Conservation (phyloP, 2,888 invertebrate genomes). For the Drosophila engyochracea region DNA sequence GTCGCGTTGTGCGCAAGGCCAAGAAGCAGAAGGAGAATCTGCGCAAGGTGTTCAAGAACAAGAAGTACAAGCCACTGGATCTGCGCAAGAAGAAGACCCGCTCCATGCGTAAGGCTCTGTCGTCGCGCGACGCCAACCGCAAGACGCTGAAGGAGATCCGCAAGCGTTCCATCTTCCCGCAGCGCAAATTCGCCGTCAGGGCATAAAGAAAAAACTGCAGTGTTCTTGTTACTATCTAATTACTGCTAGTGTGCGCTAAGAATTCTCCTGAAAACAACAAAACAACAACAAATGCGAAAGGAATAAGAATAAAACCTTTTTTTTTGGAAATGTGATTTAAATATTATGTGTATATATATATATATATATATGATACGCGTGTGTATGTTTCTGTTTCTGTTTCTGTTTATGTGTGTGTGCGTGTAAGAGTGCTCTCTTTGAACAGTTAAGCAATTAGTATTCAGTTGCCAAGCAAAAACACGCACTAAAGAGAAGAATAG, state of each 20-base stretch:
- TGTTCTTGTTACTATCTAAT: constrained; percentile 30
- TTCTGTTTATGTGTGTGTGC: neutral
- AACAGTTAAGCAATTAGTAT: neutral
- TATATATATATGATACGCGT: neutral
- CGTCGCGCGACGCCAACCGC: constrained; percentile 92
- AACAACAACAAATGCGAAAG: constrained; percentile 31
- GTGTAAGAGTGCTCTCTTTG: neutral
- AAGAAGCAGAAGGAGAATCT: constrained; percentile 99
- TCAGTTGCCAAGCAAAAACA: neutral
- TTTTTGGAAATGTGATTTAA: constrained; percentile 64
- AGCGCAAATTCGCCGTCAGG: constrained; percentile 97
- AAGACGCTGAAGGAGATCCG: constrained; percentile 96
- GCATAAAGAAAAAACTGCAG: constrained; percentile 88
- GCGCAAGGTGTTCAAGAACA: constrained; percentile 96
- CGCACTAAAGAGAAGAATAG: too few species aligned
- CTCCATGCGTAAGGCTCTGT: constrained; percentile 96
- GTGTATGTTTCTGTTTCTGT: constrained; percentile 18
- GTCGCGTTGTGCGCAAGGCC: constrained; percentile 98
- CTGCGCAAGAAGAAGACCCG: constrained; percentile 98
- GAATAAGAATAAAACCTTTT: constrained; percentile 70
- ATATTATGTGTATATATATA: constrained; percentile 4
- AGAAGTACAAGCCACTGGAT: constrained; percentile 98
- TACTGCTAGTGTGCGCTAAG: constrained; percentile 77
- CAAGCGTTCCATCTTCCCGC: constrained; percentile 94
- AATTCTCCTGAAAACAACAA: constrained; percentile 56